phyloP scores from a whole-genome alignment of 1,140 invertebrate species.

The Chironomus tepperi region DNA sequence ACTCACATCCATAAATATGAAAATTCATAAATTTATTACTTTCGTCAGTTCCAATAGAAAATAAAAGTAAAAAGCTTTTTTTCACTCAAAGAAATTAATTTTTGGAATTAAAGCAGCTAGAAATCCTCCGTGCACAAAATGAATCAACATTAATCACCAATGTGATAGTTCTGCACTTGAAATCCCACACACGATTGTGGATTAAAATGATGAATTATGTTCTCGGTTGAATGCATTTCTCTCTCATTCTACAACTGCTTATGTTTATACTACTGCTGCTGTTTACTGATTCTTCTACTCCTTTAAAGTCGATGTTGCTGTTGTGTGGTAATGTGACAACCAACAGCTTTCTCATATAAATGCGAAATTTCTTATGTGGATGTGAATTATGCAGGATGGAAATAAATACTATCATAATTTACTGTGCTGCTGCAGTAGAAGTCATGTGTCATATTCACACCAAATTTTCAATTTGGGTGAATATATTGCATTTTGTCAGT shows the following conservation, averaged over 20 bases:
- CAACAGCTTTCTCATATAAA: background rate
- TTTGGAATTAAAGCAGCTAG: background rate
- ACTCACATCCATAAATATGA: too few species aligned
- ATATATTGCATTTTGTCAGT: too few species aligned
- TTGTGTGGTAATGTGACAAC: background rate
- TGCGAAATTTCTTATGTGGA: too few species aligned
- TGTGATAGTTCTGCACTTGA: background rate
- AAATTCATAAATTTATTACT: background rate
- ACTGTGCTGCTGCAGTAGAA: too few species aligned
- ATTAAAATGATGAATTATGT: conserved; percentile 15
- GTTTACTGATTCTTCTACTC: background rate
- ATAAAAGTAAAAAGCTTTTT: too few species aligned
- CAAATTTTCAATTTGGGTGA: too few species aligned
- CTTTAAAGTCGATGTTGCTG: background rate
- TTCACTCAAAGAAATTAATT: background rate
- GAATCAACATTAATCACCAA: conserved; percentile 14
- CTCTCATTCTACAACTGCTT: background rate
- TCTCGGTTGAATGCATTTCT: conserved; percentile 7
- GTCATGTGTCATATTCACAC: too few species aligned
- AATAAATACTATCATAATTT: too few species aligned
- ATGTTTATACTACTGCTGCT: background rate
- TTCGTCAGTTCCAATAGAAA: background rate
- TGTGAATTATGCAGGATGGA: too few species aligned
- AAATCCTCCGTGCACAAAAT: background rate
- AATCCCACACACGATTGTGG: conserved; percentile 5